Base-by-base conservation (phyloP, 2,888 invertebrate genomes). In the Drymonia ruficornis region DNA sequence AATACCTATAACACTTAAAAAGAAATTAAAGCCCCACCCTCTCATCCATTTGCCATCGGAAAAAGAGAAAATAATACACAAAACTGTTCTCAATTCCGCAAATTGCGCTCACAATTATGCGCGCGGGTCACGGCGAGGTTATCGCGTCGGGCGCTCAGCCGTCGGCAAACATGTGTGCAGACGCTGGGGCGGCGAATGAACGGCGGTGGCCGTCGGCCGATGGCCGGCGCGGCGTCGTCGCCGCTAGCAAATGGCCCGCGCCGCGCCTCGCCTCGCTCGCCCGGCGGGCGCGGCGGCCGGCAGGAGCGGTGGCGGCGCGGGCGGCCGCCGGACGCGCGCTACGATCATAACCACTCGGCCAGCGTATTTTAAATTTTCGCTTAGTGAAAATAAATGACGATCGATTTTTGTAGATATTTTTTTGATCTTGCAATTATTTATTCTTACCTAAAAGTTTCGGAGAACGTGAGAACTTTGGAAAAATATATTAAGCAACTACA, bases 121-220 rank as follows among this genome's bases (percentile, higher is more conserved):
- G 47, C 55, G 55, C 51, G 46, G 46, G 57, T 61, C 61, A 55
- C 31, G 40, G 31, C 49, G 61, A 63, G 64, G 68, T 73, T 66
- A 73, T 64, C 71, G 57, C 49, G 47, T 29, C 28, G 46, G 46
- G 46, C 52, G 46, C 47, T 47, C 46, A 57, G 49, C 63, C 50
- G 59, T 57, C 44, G 47, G 53, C 59, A 61, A 65, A 70, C 65
- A 73, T 65, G 59, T 65, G 63, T 49, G 47, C 70, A 65, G 69
- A 71, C 65, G 62, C 53, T 67, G 67, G 62, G 67, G 55, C 63
- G 56, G 60, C 54, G 48, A 46, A 49, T 52, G 56, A 56, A 16
- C 43, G 54, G 46, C 31, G 52, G 53, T 13, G 38, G 43, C 38
- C 51, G 59, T 29, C 44, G 43, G 50, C 19, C 56, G 64, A 60